Evolutionary conservation across 2,113 vertebrate species (phyloP), one percentile per base, ranked within the genome.

Genomic region (crab-eating macaque (Macaca fascicularis)): DNA sequence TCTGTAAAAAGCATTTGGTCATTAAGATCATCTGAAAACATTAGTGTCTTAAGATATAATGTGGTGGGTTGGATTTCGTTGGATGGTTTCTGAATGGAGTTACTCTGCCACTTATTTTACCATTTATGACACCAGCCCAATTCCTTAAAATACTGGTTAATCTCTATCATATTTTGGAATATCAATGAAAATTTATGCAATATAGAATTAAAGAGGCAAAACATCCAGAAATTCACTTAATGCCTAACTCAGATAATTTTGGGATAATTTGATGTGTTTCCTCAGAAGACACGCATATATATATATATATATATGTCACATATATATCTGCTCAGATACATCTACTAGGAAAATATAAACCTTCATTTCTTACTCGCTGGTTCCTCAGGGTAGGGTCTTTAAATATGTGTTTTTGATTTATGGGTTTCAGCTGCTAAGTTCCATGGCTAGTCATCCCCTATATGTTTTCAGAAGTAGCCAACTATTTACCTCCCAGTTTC

Each of bases 221-320:
- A 80, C n/a, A 79, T 67, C n/a, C 35, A 88, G 4, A 87, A n/a
- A 84, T 45, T 74, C 13, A 22, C 27, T 80, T 72, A 84, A 95
- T 32, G 45, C 0, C 1, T 16, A 86, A 38, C n/a, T 84, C 17
- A 30, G 48, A 64, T 83, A 76, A 22, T 79, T 11, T 38, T 55
- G 52, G 74, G 23, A 13, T 43, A 64, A 55, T 30, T 74, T 48
- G 22, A 35, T 5, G 0, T 50, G 4, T 83, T 95, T 55, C 78
- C 22, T 83, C 13, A 27, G 25, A 50, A 20, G 17, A 43, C 7
- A 20, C 2, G 0, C 19, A 7, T 2, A 61, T 6, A 52, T 2
- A 61, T 6, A 52, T n/a, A 23, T 61, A 52, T 20, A 17, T 38
- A 38, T 38, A 38, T n/a, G 30, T 32, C 45, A 74, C 2, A 11